A percentile compares a stretch with the other conserved stretches of the same genome.
These are phyloP conservation scores for Hippoglossus hippoglossus DNA, from an alignment of 2,797 vertebrate species.

Conservation along the genomic window DNA sequence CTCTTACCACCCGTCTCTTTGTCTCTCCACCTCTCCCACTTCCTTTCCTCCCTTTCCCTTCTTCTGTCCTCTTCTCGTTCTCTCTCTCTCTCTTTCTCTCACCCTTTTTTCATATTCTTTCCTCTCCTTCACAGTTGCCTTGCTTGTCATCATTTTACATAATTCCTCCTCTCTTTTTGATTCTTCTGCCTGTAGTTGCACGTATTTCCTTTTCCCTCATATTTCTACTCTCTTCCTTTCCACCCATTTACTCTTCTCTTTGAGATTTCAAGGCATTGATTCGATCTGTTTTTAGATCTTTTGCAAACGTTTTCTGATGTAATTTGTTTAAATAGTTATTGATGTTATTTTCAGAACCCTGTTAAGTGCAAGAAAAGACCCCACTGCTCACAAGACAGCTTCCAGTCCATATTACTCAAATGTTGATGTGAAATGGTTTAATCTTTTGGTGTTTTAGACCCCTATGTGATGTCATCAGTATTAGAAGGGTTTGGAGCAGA, in stretches of 20 bases:
- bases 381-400: background rate
- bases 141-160: background rate
- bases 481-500: too few species aligned
- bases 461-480: too few species aligned
- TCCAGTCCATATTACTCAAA: background rate
- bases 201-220: background rate
- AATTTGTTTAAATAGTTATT: background rate
- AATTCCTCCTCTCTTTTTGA: background rate
- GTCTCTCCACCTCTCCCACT: background rate
- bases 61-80: too few species aligned
- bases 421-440: too few species aligned
- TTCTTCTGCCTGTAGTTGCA: background rate
- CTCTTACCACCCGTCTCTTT: conserved; percentile 6
- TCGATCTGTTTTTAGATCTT: background rate
- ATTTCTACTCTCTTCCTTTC: too few species aligned
- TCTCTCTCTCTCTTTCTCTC: background rate
- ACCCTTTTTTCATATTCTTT: conserved; percentile 8
- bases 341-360: background rate
- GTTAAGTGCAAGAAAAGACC: background rate
- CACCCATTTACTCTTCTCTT: background rate
- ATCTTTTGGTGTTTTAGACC: too few species aligned
- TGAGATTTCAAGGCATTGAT: background rate
- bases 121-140: background rate
- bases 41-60: background rate
- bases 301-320: background rate